Percentiles rank a stretch among this genome's conserved stretches.
phyloP scores from a whole-genome alignment of 2,113 vertebrate species.

The Drymodes brunneopygia region DNA sequence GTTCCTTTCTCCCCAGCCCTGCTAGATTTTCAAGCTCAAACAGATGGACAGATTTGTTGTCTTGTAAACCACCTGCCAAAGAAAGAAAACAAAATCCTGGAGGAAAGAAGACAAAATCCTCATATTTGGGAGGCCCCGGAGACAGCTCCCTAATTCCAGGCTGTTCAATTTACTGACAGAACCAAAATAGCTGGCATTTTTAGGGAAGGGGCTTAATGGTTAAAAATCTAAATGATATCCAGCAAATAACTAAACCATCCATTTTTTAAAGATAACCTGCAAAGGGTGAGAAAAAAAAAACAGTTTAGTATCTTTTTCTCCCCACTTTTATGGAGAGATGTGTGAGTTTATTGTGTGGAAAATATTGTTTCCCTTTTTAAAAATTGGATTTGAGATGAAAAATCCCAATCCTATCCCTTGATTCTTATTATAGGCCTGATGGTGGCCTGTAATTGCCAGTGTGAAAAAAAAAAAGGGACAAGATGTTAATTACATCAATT shows the following conservation, averaged over 20 bases:
- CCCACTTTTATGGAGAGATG: neutral
- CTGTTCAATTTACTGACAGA: neutral
- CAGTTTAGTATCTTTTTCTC: rapidly evolving
- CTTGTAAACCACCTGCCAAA: neutral
- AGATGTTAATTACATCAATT: constrained; percentile 20
- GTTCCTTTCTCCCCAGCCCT: neutral
- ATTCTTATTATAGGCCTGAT: neutral
- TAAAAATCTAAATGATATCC: neutral
- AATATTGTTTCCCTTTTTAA: rapidly evolving
- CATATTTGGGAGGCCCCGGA: neutral
- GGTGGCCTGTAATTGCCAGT: neutral
- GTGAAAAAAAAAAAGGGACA: neutral
- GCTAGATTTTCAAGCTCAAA: neutral
- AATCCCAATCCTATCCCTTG: neutral
- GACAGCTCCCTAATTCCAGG: neutral
- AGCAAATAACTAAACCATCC: neutral
- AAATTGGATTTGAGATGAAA: neutral
- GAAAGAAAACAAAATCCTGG: neutral
- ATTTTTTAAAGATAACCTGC: neutral
- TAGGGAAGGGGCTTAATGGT: neutral
- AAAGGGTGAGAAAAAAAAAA: neutral
- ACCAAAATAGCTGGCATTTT: neutral
- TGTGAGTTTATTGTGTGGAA: neutral
- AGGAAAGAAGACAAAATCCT: neutral
- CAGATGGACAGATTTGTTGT: neutral